phyloP scores from a whole-genome alignment of 2,797 vertebrate species.

The Lacerta viridis region DNA sequence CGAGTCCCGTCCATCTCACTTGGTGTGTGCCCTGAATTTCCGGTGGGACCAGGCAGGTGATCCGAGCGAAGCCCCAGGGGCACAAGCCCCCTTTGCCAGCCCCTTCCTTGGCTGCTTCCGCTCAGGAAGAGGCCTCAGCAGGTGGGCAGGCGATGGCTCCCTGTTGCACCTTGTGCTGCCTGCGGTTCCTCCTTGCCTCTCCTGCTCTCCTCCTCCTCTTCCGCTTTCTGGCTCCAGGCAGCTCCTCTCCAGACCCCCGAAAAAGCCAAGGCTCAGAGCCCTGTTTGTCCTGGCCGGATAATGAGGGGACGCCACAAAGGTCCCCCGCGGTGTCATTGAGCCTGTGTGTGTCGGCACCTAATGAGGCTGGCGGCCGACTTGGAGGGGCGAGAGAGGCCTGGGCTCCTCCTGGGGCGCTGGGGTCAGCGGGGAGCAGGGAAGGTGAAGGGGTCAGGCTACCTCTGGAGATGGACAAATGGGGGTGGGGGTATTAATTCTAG shows the following conservation, averaged over 20 bases:
- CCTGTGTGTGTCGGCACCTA: neutral
- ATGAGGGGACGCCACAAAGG: slow-evolving; percentile 22
- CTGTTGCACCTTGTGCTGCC: neutral
- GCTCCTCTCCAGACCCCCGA: neutral
- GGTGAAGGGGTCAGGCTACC: slow-evolving; percentile 6
- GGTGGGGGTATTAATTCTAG: neutral
- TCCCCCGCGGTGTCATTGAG: neutral
- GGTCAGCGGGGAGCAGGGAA: slow-evolving; percentile 3
- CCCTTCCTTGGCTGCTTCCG: neutral
- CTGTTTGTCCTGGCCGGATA: neutral
- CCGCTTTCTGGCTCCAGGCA: neutral
- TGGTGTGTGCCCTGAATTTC: slow-evolving; percentile 27
- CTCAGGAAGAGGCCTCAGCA: neutral
- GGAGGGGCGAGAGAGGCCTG: neutral
- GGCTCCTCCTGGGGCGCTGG: neutral
- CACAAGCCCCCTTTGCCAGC: neutral
- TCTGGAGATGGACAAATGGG: neutral
- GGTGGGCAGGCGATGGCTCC: neutral
- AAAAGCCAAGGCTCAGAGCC: neutral
- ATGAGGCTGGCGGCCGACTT: too few relatives aligned
- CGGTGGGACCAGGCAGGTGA: neutral
- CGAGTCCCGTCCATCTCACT: slow-evolving; percentile 31
- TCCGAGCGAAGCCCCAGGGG: too few relatives aligned
- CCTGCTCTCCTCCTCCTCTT: neutral
- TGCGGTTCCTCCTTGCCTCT: neutral